Evolutionary conservation across 23 tunicate genomes (phyloP).

Genomic region (Oikopleura dioica): DNA sequence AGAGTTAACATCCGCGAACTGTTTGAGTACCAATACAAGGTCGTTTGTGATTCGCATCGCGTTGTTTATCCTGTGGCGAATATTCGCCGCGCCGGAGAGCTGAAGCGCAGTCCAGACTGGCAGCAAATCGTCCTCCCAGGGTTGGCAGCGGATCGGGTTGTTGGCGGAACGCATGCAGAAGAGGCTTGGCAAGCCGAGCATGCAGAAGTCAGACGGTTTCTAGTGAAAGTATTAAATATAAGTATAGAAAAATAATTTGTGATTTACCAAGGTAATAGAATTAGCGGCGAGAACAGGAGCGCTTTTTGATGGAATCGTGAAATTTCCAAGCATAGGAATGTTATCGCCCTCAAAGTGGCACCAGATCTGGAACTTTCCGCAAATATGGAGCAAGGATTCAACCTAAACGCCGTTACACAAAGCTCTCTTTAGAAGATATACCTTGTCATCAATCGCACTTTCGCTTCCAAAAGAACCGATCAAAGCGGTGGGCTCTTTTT

Average conservation of each 20-base stretch:
- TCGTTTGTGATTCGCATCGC: background rate
- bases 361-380: conserved; percentile 1
- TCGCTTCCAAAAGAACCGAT: background rate
- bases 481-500: background rate
- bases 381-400: background rate
- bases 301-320: background rate
- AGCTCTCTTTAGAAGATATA: background rate
- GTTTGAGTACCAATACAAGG: background rate
- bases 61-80: background rate
- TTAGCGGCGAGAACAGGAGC: conserved; percentile 1
- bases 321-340: background rate
- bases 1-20: background rate
- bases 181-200: background rate
- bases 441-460: background rate
- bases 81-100: background rate
- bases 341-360: conserved; percentile 9
- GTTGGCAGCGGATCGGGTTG: background rate
- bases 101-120: conserved; percentile 8
- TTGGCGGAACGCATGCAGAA: background rate
- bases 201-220: conserved; percentile 1
- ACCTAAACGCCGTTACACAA: background rate
- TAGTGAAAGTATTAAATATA: background rate
- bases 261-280: background rate
- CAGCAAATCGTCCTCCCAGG: conserved; percentile 1
- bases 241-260: background rate